These are phyloP conservation scores for Mus caroli DNA, from an alignment of 2,797 vertebrate genomes.

Conservation along the genomic window DNA sequence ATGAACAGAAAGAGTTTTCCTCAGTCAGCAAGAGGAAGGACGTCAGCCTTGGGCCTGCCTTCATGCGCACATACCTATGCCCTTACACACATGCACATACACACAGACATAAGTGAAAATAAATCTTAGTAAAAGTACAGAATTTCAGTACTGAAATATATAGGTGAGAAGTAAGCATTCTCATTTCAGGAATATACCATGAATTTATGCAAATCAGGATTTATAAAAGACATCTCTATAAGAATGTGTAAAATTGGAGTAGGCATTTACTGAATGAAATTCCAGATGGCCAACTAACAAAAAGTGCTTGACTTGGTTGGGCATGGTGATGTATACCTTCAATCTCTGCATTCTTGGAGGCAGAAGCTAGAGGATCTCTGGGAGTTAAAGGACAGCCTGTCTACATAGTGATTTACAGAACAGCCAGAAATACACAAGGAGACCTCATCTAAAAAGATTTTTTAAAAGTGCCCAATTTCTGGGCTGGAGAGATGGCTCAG, in stretches of 20 bases:
- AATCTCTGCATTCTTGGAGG: not conserved
- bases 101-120: not conserved
- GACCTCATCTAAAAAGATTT: not conserved
- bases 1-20: not conserved
- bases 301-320: constrained; percentile 17
- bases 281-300: constrained; percentile 34
- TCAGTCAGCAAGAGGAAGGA: not conserved
- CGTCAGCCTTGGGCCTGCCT: not conserved
- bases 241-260: constrained; percentile 26
- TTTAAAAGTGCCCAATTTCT: not conserved
- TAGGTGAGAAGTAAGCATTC: constrained; percentile 3
- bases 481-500: too few species aligned
- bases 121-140: constrained; percentile 10
- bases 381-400: not conserved
- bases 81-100: too few species aligned
- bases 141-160: constrained; percentile 26
- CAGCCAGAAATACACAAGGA: not conserved
- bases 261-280: constrained; percentile 44
- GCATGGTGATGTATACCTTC: not conserved
- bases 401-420: not conserved
- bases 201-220: not conserved
- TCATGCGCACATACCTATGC: not conserved
- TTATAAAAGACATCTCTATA: not conserved
- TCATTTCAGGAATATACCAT: constrained; percentile 39
- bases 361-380: not conserved